Percentiles rank a stretch among this genome's conserved stretches.
Conservation (phyloP, 2,797 vertebrate genomes). For the Malacoctenus gilli region DNA sequence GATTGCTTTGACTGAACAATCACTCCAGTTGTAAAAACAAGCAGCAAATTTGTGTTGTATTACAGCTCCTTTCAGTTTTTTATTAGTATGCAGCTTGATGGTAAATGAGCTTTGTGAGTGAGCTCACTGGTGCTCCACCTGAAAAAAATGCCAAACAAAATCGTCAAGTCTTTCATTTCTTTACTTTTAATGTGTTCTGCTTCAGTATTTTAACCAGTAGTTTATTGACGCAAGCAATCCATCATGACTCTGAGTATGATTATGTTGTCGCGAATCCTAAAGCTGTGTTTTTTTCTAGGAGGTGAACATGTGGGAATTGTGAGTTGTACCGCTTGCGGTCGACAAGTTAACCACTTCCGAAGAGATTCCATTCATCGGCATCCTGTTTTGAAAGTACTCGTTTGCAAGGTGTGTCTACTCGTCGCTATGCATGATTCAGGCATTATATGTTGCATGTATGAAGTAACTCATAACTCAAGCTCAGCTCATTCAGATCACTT, state of each 20-base stretch:
- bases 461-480: too few relatives aligned
- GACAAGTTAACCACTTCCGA: slow-evolving; percentile 98
- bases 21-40: neutral
- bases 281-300: slow-evolving; percentile 66
- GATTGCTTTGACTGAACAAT: slow-evolving; percentile 5
- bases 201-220: neutral
- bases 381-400: slow-evolving; percentile 94
- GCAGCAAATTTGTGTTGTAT: neutral
- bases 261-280: slow-evolving; percentile 26
- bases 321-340: slow-evolving; percentile 95
- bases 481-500: too few relatives aligned
- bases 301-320: slow-evolving; percentile 92
- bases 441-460: too few relatives aligned
- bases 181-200: too few relatives aligned
- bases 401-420: slow-evolving; percentile 91
- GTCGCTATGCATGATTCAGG: too few relatives aligned
- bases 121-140: neutral
- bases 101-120: slow-evolving; percentile 12
- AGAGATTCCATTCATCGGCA: slow-evolving; percentile 95
- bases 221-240: neutral
- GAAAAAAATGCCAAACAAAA: too few relatives aligned
- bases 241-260: neutral
- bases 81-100: slow-evolving; percentile 1
- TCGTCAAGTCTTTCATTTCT: too few relatives aligned
- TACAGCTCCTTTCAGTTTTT: neutral